Evolutionary conservation across 2,797 vertebrate genomes (phyloP), one percentile per base, ranked within the genome.

Genomic region (Micrastur ruficollis): DNA sequence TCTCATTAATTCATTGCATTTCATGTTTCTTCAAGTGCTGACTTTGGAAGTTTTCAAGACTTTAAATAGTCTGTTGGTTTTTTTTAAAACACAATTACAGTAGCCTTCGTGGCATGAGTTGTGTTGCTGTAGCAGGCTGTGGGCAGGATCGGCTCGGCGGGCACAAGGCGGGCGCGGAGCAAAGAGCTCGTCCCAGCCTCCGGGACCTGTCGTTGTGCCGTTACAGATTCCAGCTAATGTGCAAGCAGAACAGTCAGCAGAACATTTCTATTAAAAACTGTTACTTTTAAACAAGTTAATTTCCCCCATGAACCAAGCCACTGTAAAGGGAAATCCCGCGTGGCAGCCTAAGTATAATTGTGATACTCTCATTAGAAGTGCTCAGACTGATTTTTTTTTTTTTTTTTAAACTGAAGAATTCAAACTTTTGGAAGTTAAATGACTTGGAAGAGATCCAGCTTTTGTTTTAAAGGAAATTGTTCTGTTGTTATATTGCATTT

Each of bases 211-310:
- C 0, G 7, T 17, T 4, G 6, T 56, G 76, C 47, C 9, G 11
- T 61, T 66, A 34, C 32, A 29, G 34, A 40, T 50, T 56, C 65
- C 80, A 84, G 58, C n/a, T 34, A 17, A 12, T 0, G 6, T 12
- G 49, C 19, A 61, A 84, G 83, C 31, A 78, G 88, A 92, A 67
- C 50, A 89, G 73, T 76, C 95, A 82, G 95, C 90, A 90, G 86
- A 93, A 84, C 42, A 26, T 63, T 92, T 63, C 86, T 90, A 42
- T 92, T 92, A 86, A 81, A 92, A 94, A 15, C 55, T 36, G 81
- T 79, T 89, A 84, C 90, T 92, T 93, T 95, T 70, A 96, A 94
- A 92, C 90, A 89, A 94, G 66, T 85, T 95, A 66, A 96, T 95
- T 96, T 95, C 88, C 92, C 82, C 53, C 58, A 52, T 83, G 85